A percentile compares a stretch with the other conserved stretches of the same genome.
phyloP scores from a whole-genome alignment of 1,140 invertebrate species.

The Sitobion miscanthi region DNA sequence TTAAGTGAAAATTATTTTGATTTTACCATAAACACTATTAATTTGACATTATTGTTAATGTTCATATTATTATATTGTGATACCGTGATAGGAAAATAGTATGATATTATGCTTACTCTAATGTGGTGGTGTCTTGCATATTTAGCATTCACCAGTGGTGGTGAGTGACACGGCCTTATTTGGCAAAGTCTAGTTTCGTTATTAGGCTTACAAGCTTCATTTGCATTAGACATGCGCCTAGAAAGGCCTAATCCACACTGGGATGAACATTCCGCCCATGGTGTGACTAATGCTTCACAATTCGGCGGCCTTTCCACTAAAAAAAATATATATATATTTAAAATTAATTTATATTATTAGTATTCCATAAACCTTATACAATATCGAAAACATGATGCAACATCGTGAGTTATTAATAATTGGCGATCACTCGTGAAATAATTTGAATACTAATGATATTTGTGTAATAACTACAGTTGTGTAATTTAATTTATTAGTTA shows the following conservation, averaged over 20 bases:
- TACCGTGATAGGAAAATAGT: background rate
- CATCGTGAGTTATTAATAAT: background rate
- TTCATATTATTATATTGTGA: background rate
- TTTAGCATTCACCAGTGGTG: constrained; percentile 56
- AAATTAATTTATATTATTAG: background rate
- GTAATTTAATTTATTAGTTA: background rate
- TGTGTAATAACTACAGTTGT: background rate
- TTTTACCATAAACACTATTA: background rate
- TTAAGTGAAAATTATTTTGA: background rate
- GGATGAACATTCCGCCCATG: constrained; percentile 71
- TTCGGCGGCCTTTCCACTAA: constrained; percentile 63
- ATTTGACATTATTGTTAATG: background rate
- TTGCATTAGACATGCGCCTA: constrained; percentile 68
- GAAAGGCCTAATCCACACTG: constrained; percentile 72
- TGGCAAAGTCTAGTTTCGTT: constrained; percentile 72
- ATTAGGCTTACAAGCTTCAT: constrained; percentile 66
- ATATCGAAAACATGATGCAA: background rate
- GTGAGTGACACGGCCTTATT: constrained; percentile 63
- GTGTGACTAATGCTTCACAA: constrained; percentile 64
- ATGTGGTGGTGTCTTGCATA: constrained; percentile 62
- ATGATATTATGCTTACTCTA: constrained; percentile 61
- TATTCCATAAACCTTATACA: background rate
- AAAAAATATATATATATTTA: constrained; percentile 20
- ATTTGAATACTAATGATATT: background rate
- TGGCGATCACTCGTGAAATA: background rate